Conservation (phyloP, 2,113 vertebrate genomes). For the Notiomystis cincta region DNA sequence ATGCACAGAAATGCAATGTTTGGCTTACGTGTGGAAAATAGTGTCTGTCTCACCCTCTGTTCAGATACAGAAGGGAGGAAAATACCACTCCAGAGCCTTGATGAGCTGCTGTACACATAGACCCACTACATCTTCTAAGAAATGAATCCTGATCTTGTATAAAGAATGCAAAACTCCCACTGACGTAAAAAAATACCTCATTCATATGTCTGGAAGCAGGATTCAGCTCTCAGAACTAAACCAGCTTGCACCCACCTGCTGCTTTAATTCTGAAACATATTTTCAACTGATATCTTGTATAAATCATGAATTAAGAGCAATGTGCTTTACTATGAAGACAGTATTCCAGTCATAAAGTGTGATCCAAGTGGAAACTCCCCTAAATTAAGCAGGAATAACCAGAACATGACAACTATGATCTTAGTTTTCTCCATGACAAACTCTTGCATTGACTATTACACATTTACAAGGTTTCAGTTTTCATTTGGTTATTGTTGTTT, state of each 20-base stretch:
- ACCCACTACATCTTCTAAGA: neutral
- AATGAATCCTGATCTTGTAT: neutral
- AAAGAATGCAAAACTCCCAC: neutral
- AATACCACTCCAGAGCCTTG: neutral
- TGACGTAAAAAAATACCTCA: neutral
- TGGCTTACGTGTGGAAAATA: neutral
- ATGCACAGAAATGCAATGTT: neutral
- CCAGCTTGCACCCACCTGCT: neutral
- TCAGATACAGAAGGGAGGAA: neutral
- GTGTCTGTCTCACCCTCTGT: neutral
- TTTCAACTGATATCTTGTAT: neutral
- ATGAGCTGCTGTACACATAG: neutral
- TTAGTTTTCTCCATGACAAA: neutral
- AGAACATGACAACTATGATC: neutral
- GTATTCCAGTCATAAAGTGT: neutral
- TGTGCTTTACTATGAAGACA: slow-evolving; percentile 14
- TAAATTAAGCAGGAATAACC: neutral
- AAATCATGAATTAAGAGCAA: neutral
- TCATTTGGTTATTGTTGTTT: slow-evolving; percentile 78
- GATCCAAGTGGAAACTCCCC: neutral
- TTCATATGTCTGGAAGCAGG: neutral
- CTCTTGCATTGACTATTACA: neutral
- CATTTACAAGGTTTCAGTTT: slow-evolving; percentile 62
- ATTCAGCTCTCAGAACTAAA: slow-evolving; percentile 3
- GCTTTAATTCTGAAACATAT: neutral